Base-by-base conservation (phyloP, 2,888 invertebrate genomes). In the Eudemis profundana region DNA sequence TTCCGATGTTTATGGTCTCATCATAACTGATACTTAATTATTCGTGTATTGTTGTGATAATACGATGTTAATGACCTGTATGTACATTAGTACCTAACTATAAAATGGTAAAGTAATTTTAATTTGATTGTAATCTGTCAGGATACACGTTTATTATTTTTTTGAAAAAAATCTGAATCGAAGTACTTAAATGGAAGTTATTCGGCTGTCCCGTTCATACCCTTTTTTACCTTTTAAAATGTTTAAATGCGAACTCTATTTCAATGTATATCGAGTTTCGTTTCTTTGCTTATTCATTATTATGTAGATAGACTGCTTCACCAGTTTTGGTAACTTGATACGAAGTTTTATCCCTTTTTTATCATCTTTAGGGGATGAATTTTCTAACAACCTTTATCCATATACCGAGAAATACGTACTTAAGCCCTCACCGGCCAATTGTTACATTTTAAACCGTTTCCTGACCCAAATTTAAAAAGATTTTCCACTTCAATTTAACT, bases 391-490 rank as follows among this genome's bases (percentile, higher is more conserved):
- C n/a, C n/a, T 33, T 33, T 8, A 63, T 54, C 15, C 19, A 15
- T 42, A 21, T 50, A 14, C 49, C 21, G 23, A n/a, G 10, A 40
- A 40, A 23, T n/a, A 64, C 40, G 19, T 42, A 23, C 50, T 17
- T 14, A 36, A 40, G 53, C 36, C 36, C 36, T 33, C 57, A 23
- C 23, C 27, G 23, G n/a, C 50, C 57, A 57, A 59, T 64, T 59
- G 51, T 50, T 23, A 57, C 50, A 50, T 51, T 59, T 63, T 38
- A 59, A 36, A 50, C 57, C 23, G 50, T 59, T 64, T 59, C 51
- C 64, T 64, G 64, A 59, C 64, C 64, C 42, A 44, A 59, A 59
- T 17, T 51, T 59, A 46, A 51, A 64, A 64, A 51, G 64, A 50
- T 44, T 50, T 59, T 59, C 38, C 42, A 51, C 44, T 59, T 57